Evolutionary conservation across 2,113 vertebrate genomes (phyloP).

Genomic region (Notarius lentiginosus): DNA sequence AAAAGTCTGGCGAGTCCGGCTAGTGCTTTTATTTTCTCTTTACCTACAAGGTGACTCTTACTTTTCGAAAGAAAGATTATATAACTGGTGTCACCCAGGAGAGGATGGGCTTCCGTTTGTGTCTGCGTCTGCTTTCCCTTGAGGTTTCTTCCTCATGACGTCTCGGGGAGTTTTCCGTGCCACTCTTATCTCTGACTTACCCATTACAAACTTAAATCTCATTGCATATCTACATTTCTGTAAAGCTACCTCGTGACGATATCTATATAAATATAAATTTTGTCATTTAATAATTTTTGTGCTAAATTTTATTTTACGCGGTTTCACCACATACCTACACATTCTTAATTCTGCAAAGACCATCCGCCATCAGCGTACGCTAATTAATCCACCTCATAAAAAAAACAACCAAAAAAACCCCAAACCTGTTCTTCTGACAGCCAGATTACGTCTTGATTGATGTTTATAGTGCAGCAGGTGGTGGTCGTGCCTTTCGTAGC

Average conservation of each 20-base stretch:
- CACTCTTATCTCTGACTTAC: not conserved
- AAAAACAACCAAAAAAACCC: not conserved
- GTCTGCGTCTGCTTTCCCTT: not conserved
- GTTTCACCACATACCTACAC: not conserved
- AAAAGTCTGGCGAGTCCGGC: not conserved
- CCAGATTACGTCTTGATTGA: not conserved
- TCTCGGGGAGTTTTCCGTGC: not conserved
- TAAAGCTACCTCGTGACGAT: not conserved
- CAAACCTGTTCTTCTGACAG: not conserved
- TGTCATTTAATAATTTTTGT: not conserved
- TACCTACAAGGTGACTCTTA: not conserved
- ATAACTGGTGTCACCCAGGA: not conserved
- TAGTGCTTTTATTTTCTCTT: not conserved
- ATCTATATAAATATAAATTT: not conserved
- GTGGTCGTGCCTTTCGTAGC: not conserved
- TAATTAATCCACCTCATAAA: not conserved
- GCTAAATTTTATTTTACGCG: not conserved
- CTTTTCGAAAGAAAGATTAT: not conserved
- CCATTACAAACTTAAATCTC: not conserved
- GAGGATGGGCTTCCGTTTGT: not conserved
- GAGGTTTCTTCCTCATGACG: not conserved
- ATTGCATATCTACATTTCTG: not conserved
- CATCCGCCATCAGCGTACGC: not conserved
- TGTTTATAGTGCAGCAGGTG: not conserved
- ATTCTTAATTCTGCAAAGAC: not conserved